These are phyloP conservation scores for Sinella curviseta DNA, from an alignment of 1,140 invertebrate species.

Conservation along the genomic window DNA sequence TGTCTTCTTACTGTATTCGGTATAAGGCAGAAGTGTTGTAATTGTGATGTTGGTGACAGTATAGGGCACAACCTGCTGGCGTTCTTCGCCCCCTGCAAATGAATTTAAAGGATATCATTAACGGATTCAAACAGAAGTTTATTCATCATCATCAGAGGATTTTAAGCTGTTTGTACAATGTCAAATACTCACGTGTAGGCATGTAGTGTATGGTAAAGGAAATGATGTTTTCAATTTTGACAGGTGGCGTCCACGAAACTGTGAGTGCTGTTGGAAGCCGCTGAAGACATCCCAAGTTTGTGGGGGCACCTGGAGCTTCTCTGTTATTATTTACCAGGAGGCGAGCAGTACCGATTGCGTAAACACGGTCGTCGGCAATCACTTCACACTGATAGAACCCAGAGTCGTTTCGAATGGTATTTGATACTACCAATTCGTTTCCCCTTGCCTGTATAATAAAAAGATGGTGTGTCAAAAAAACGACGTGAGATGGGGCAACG, in stretches of 20 bases:
- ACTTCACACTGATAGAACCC: conserved; percentile 49
- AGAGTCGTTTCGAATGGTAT: conserved; percentile 44
- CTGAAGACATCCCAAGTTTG: conserved; percentile 31
- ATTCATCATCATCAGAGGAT: too few relatives aligned
- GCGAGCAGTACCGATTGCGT: conserved; percentile 42
- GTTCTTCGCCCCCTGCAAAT: conserved; percentile 45
- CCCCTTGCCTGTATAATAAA: not conserved
- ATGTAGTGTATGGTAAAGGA: conserved; percentile 42
- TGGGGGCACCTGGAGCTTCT: conserved; percentile 38
- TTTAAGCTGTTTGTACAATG: too few relatives aligned
- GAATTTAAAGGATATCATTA: too few relatives aligned
- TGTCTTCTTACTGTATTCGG: conserved; percentile 41
- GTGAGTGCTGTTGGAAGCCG: conserved; percentile 21
- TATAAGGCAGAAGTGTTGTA: conserved; percentile 37
- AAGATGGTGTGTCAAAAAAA: not conserved
- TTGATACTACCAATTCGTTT: conserved; percentile 46
- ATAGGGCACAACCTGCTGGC: conserved; percentile 39
- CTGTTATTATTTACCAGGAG: conserved; percentile 29
- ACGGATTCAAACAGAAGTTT: too few relatives aligned
- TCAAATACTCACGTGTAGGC: conserved; percentile 19
- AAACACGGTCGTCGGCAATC: conserved; percentile 35
- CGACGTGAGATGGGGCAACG: too few relatives aligned
- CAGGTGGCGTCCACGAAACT: conserved; percentile 35
- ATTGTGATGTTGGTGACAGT: conserved; percentile 21
- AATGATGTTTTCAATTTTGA: not conserved